Evolutionary conservation across 92 coral and sea anemone species (phyloP), one percentile per base, ranked within the genome.

Genomic region (Actinernus sp.): DNA sequence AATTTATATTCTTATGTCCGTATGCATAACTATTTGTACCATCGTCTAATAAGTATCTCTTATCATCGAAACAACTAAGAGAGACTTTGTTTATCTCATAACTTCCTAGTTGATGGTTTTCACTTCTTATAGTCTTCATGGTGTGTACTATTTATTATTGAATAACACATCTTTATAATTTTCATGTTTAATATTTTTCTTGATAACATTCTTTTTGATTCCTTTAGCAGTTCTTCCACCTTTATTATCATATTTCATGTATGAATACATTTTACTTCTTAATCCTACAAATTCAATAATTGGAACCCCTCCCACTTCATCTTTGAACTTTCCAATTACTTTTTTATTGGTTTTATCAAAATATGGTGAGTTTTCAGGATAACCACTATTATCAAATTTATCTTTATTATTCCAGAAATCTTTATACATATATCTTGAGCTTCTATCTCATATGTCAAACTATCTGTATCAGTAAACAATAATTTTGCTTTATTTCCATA

Each of bases 391-490:
- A n/a, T n/a, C n/a, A n/a, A n/a, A n/a, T n/a, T n/a, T n/a, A n/a
- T n/a, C n/a, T n/a, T n/a, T 71, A 16, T 70, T 41, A 26, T 58
- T 58, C 65, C 65, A 58, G 32, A 58, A 58, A 6, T 58, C 50
- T 36, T 58, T 18, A 3, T 32, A 58, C 28, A 36, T 1, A n/a
- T n/a, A 36, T 58, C 65, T 32, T 32, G 46, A 58, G 65, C 50
- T 58, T 58, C 65, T 10, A 4, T 16, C 22, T 29, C 5, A 46
- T 38, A 30, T 41, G 52, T n/a, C n/a, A n/a, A n/a, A n/a, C n/a
- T n/a, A n/a, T n/a, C n/a, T n/a, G n/a, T n/a, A n/a, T n/a, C n/a
- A n/a, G n/a, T n/a, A n/a, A n/a, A n/a, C n/a, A n/a, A n/a, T n/a
- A n/a, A n/a, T n/a, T n/a, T n/a, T n/a, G n/a, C n/a, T n/a, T n/a